Evolutionary conservation across 2,888 invertebrate species (phyloP).

Genomic region (Lasioglossum malachurum): DNA sequence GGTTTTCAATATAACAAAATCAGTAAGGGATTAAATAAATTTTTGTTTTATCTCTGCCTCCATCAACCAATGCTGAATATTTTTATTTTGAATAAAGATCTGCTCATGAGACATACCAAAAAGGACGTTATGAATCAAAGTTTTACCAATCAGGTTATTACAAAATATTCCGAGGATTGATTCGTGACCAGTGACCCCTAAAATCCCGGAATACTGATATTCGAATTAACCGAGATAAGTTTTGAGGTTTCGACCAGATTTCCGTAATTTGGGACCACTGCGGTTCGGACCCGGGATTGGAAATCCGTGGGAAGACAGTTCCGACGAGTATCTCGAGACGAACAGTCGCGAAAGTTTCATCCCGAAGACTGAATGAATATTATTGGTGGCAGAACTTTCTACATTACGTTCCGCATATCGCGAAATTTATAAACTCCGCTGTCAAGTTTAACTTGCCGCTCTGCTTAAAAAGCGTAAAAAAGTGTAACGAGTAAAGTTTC

Average conservation of each 20-base stretch:
- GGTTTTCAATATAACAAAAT: too few species aligned
- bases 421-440: constrained; percentile 9
- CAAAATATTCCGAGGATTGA: background rate
- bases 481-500: constrained; percentile 7
- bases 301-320: background rate
- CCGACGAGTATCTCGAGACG: constrained; percentile 22
- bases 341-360: constrained; percentile 28
- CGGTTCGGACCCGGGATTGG: background rate
- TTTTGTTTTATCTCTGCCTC: too few species aligned
- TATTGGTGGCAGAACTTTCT: constrained; percentile 22
- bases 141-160: background rate
- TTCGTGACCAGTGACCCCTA: background rate
- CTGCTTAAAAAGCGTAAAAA: background rate
- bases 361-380: constrained; percentile 14
- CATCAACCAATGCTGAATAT: too few species aligned
- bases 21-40: too few species aligned
- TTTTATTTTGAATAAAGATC: too few species aligned
- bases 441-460: background rate
- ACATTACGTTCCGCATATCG: constrained; percentile 9
- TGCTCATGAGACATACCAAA: background rate
- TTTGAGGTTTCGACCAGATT: background rate
- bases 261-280: background rate
- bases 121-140: background rate
- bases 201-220: background rate
- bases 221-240: background rate